These are phyloP conservation scores for Hydrochoerus hydrochaeris DNA, from an alignment of 2,113 vertebrate species.

Conservation along the genomic window DNA sequence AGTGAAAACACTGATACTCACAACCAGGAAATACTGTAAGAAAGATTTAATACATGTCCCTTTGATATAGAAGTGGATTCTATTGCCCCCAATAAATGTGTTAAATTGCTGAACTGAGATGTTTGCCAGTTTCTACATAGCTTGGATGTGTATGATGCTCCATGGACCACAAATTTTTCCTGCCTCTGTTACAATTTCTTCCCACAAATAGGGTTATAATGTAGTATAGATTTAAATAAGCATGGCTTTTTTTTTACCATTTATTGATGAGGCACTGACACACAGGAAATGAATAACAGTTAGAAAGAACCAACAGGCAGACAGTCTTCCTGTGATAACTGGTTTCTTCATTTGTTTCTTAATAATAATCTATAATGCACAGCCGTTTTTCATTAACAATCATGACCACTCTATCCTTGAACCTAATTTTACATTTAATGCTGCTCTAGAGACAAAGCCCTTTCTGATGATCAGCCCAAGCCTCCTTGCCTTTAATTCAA, in stretches of 20 bases:
- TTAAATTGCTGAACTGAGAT: conserved; percentile 50
- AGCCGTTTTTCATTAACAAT: not conserved
- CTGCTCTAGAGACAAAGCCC: not conserved
- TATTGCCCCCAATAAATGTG: conserved; percentile 57
- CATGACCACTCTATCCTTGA: conserved; percentile 15
- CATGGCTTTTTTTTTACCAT: not conserved
- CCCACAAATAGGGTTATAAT: not conserved
- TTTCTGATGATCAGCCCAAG: not conserved
- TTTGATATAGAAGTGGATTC: conserved; percentile 47
- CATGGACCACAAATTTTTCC: conserved; percentile 44
- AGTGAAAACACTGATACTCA: conserved; percentile 15
- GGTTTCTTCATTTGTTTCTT: conserved; percentile 40
- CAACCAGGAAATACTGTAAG: not conserved
- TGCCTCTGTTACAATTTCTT: not conserved
- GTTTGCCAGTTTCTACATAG: conserved; percentile 42
- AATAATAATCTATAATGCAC: not conserved
- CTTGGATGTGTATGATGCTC: not conserved
- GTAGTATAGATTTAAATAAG: conserved; percentile 2
- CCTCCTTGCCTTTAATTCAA: conserved; percentile 32
- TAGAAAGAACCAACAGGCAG: not conserved
- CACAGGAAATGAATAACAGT: not conserved
- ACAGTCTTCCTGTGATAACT: not conserved
- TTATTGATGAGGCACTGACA: not conserved
- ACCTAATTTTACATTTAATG: conserved; percentile 36
- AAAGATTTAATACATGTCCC: not conserved